Evolutionary conservation across 1,140 invertebrate genomes (phyloP), one percentile per base, ranked within the genome.

Genomic region (Colletes gigas): DNA sequence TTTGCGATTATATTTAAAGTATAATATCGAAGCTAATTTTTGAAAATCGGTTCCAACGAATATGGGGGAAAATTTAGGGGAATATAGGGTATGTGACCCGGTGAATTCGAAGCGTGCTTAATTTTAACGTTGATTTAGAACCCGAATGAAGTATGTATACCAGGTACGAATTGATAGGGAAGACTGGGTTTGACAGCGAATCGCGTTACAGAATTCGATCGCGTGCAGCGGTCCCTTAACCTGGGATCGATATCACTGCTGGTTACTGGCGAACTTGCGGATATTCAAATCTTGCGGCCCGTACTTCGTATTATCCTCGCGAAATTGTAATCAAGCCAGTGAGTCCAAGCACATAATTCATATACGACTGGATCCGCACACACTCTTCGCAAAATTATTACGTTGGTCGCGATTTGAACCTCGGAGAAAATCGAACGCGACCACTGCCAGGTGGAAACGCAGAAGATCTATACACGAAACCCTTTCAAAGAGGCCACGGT

Each of bases 221-320:
- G 91, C 91, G 90, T 92, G 92, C 87, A 75, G 78, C 84, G 79
- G 86, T 88, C 87, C 81, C 84, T 88, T 90, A 81, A 77, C 82
- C 78, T 84, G 72, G 85, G 89, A 92, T 92, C 92, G 90, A 92
- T 92, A 92, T 91, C 90, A 90, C 88, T 80, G 90, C 84, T 89
- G 87, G 89, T 91, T 91, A 89, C 90, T 85, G 80, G 30, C 70
- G 89, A 90, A 86, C 85, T 88, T 87, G 83, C 87, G 82, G 86
- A 82, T 87, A 90, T 90, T 90, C 86, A 87, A 88, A 89, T 90
- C 84, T 87, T 85, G 82, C 87, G 78, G 85, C 66, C 67, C 84
- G 82, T 84, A 85, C 82, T 83, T 86, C 72, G 78, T 80, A 85
- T 83, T 84, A 83, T 78, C 68, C 82, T 79, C 59, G 82, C 83